phyloP scores from a whole-genome alignment of 2,113 vertebrate species.

The Macheiramphus alcinus region DNA sequence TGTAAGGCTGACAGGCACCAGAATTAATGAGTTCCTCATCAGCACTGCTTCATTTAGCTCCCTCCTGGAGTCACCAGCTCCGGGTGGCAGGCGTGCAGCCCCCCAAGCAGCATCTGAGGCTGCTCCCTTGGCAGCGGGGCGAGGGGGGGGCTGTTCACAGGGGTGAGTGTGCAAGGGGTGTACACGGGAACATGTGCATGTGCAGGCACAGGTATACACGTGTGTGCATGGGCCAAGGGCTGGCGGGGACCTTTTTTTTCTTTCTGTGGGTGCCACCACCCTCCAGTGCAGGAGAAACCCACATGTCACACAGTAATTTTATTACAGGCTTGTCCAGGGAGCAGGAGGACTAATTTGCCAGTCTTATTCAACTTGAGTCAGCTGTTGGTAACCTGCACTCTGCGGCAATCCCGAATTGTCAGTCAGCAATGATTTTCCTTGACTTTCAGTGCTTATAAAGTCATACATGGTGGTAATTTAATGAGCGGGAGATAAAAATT shows the following conservation, averaged over 20 bases:
- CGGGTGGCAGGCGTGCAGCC: neutral
- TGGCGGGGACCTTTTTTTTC: neutral
- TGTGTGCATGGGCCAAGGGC: neutral
- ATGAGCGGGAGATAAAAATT: slow-evolving; percentile 73
- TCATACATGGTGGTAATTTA: slow-evolving; percentile 63
- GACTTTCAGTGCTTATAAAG: slow-evolving; percentile 59
- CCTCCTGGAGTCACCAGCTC: neutral
- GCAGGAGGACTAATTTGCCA: slow-evolving; percentile 27
- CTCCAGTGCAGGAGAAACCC: neutral
- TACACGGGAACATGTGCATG: fast-evolving
- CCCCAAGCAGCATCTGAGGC: neutral
- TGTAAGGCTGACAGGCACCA: neutral
- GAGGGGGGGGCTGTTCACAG: neutral
- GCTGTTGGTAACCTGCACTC: slow-evolving; percentile 43
- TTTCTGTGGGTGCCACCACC: neutral
- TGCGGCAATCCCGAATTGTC: slow-evolving; percentile 30
- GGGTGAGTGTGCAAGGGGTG: fast-evolving
- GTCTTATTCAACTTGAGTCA: slow-evolving; percentile 1
- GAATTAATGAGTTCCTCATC: slow-evolving; percentile 3
- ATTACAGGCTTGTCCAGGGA: neutral
- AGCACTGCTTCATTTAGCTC: neutral
- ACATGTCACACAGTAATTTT: neutral
- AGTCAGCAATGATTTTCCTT: slow-evolving; percentile 36
- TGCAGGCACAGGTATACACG: neutral
- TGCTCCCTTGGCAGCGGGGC: fast-evolving